phyloP scores from a whole-genome alignment of 2,888 invertebrate species.

The Cremastinae sp. region DNA sequence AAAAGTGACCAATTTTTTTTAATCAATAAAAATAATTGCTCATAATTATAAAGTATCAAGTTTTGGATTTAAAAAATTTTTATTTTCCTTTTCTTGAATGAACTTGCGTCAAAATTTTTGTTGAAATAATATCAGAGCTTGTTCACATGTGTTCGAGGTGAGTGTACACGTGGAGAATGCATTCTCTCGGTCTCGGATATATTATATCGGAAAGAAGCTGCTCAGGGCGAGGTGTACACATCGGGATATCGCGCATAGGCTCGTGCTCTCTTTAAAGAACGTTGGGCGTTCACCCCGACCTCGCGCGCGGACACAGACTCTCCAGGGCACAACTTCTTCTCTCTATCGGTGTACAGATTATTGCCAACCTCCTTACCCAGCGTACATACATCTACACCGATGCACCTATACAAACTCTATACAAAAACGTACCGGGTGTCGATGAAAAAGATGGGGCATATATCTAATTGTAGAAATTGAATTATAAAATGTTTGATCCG shows the following conservation, averaged over 20 bases:
- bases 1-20: no score
- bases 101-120: no score
- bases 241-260: conserved; percentile 70
- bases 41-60: no score
- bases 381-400: conserved; percentile 15
- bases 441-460: no score
- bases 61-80: no score
- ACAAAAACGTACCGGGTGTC: background rate
- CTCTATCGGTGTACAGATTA: conserved; percentile 34
- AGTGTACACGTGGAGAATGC: conserved; percentile 57
- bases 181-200: conserved; percentile 25
- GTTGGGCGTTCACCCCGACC: conserved; percentile 80
- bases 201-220: conserved; percentile 40
- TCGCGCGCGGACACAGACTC: conserved; percentile 67
- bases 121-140: background rate
- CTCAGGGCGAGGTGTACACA: conserved; percentile 69
- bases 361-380: background rate
- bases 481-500: no score
- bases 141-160: background rate
- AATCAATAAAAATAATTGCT: no score
- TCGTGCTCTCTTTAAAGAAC: conserved; percentile 76
- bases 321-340: conserved; percentile 40
- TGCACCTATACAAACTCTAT: background rate
- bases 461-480: no score
- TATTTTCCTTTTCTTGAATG: no score